These are phyloP conservation scores for Nasonia vitripennis DNA, from an alignment of 1,140 invertebrate species.

Conservation along the genomic window DNA sequence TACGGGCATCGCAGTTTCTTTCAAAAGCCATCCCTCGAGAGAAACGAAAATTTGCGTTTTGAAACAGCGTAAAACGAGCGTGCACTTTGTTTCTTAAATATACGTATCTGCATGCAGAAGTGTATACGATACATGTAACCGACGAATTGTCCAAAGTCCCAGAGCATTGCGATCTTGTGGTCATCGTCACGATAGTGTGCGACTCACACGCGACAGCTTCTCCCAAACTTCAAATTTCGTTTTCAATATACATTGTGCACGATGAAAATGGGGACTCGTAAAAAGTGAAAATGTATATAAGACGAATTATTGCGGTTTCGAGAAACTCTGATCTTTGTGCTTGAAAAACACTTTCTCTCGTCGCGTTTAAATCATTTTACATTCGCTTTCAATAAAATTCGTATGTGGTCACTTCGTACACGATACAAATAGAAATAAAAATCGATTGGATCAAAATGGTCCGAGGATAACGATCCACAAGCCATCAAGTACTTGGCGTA, in stretches of 20 bases:
- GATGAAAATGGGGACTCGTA: neutral
- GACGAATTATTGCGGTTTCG: slow-evolving; percentile 46
- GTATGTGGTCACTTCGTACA: neutral
- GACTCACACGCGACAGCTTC: slow-evolving; percentile 29
- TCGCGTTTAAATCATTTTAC: neutral
- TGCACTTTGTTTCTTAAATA: slow-evolving; percentile 4
- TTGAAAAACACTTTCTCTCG: slow-evolving; percentile 33
- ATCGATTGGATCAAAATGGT: no score
- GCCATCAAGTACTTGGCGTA: no score
- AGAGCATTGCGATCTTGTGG: neutral
- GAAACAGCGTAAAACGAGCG: neutral
- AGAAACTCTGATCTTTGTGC: slow-evolving; percentile 39
- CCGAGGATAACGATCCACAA: no score
- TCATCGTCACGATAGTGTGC: neutral
- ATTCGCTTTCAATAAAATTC: neutral
- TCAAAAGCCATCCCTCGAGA: neutral
- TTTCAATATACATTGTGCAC: neutral
- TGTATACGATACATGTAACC: slow-evolving; percentile 1
- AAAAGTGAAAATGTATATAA: slow-evolving; percentile 34
- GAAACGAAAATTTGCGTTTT: slow-evolving; percentile 22
- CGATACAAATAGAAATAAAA: no score
- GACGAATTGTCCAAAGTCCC: neutral
- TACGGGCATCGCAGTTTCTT: neutral
- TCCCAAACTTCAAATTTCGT: slow-evolving; percentile 10
- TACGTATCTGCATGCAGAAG: neutral